Base-by-base conservation (phyloP, 2,888 invertebrate species). In the Pachymerium ferrugineum region DNA sequence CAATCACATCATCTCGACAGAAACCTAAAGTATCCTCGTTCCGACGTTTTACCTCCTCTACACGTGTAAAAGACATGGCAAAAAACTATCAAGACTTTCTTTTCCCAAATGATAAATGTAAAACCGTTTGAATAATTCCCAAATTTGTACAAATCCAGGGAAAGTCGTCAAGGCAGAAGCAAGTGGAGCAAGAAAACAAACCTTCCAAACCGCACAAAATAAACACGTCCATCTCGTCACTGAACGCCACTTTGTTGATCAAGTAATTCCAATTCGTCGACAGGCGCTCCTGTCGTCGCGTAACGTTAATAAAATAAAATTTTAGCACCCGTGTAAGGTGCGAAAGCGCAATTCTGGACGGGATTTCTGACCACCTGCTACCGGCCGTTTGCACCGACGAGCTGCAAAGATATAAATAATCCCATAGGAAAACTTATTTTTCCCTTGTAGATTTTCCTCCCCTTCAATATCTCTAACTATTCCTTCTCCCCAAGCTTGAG, bases 301-400 rank as follows among this genome's bases (percentile, higher is more conserved):
- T 28, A 62, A 62, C 62, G 62, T 62, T 62, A 62, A 62, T 62
- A 62, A 62, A 62, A 62, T 62, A 62, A 62, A 62, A 62, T 62
- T 25, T 62, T 62, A 62, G 25, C 62, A 62, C 62, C 28, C 62
- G 62, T 62, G 62, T 62, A 62, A 62, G 62, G 62, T 62, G 62
- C n/a, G 62, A 62, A 62, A 62, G 62, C 62, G 62, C 62, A 62
- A 62, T 62, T 62, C 62, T 28, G 28, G 62, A n/a, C 62, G 62
- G 62, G 62, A 62, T 62, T 62, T 62, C 62, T 62, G 62, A 62
- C 62, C 62, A 62, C 62, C 62, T 62, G 62, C 62, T 28, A 62
- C 62, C 62, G 62, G 62, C 62, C 62, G 62, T 62, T 62, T 62
- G 28, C 62, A 62, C 62, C 4, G 38, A 62, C 62, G 62, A 62